Evolutionary conservation across 1,140 invertebrate species (phyloP).

Genomic region (Periplaneta americana): DNA sequence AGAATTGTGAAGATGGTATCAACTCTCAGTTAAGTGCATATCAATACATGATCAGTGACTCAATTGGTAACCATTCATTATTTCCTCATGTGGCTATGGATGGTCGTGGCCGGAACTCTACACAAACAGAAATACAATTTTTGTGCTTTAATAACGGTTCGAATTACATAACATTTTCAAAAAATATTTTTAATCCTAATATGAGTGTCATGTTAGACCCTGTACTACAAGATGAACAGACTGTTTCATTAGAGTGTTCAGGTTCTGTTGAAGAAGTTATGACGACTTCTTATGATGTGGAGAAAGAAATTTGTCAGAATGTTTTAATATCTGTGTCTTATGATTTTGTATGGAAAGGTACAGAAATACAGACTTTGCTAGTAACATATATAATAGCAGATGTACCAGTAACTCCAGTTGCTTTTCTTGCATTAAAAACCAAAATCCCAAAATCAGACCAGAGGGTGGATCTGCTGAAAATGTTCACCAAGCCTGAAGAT

Average conservation of each 20-base stretch:
- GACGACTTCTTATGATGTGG: neutral
- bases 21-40: neutral
- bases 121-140: neutral
- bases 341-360: neutral
- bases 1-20: neutral
- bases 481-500: neutral
- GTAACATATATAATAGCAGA: slow-evolving; percentile 2
- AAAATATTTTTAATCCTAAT: neutral
- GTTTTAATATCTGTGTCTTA: slow-evolving; percentile 1
- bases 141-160: neutral
- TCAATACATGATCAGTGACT: neutral
- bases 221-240: neutral
- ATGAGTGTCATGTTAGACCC: neutral
- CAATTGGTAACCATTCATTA: neutral
- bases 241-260: neutral
- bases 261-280: neutral
- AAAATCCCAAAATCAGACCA: no score
- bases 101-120: neutral
- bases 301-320: neutral
- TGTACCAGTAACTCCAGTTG: neutral
- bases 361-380: neutral
- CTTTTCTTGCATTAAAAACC: neutral
- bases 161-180: neutral
- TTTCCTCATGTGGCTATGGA: neutral
- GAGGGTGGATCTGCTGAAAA: neutral